Evolutionary conservation across 2,113 vertebrate genomes (phyloP).

Genomic region (Zosterops lateralis): DNA sequence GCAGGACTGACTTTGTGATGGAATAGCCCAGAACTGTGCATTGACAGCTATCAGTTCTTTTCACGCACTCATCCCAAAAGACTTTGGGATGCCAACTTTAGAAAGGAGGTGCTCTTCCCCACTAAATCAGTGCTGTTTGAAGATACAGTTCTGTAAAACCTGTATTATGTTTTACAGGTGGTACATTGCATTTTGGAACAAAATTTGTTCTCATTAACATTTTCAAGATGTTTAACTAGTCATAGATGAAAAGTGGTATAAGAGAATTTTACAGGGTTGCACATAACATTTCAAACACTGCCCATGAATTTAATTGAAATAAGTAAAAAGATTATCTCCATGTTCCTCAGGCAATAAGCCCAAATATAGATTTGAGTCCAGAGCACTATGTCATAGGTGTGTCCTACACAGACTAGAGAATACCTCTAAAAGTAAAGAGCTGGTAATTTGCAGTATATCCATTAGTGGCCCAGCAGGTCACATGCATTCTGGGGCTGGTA

Average conservation of each 20-base stretch:
- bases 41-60: neutral
- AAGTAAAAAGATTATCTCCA: neutral
- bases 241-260: neutral
- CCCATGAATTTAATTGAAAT: neutral
- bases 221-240: neutral
- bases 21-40: neutral
- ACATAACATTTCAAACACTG: neutral
- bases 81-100: neutral
- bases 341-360: neutral
- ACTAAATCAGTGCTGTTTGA: neutral
- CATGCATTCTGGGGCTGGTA: slow-evolving; percentile 14
- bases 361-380: neutral
- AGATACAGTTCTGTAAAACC: neutral
- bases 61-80: neutral
- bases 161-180: neutral
- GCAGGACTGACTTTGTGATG: neutral
- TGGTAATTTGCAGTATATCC: slow-evolving; percentile 19
- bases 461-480: neutral
- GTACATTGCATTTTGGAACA: neutral
- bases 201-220: neutral
- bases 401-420: neutral
- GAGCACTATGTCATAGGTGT: neutral
- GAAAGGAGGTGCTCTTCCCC: neutral
- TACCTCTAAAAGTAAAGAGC: neutral
- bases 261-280: neutral